Evolutionary conservation across 2,888 invertebrate genomes (phyloP), one percentile per base, ranked within the genome.

Genomic region (Polydesmus complanatus): DNA sequence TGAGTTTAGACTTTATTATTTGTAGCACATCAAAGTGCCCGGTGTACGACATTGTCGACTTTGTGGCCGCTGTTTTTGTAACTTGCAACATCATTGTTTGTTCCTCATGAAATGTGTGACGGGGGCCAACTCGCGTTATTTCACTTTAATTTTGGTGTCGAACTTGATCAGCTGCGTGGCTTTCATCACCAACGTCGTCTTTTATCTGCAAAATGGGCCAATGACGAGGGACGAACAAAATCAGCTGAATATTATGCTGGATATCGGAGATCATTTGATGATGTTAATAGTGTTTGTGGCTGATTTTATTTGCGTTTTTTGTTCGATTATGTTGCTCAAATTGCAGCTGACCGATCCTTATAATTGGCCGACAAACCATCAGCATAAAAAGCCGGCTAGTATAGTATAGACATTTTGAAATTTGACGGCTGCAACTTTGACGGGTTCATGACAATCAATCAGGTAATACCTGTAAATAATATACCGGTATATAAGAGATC

Each of bases 51-150:
- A 59, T 18, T 59, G 59, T 47, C 27, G 59, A 3, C 52, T 59
- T 27, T 59, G 59, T 21, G 59, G 59, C 1, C 3, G 18, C n/a
- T 59, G 59, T 23, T 59, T 27, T 51, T 47, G 54, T 21, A 52
- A 54, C 54, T n/a, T 59, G 47, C 26, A 59, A 8, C 59, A 59
- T 47, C 59, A 59, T 27, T 59, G 59, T 51, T 19, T 59, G 22
- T 59, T 59, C 23, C 21, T 59, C 14, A 21, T 59, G 19, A 26
- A 54, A 14, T 59, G 59, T 27, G 59, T 59, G 27, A 59, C 59
- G 14, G 59, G 27, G 21, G 21, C 59, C 27, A 59, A 59, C 47
- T 52, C 25, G 1, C n/a, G 22, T 8, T 37, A 59, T 23, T 59
- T 59, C 21, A 8, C 37, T 1, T 27, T 54, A 23, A 50, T 59